Evolutionary conservation across 2,888 invertebrate species (phyloP).

Genomic region (Lamellibrachia columna): DNA sequence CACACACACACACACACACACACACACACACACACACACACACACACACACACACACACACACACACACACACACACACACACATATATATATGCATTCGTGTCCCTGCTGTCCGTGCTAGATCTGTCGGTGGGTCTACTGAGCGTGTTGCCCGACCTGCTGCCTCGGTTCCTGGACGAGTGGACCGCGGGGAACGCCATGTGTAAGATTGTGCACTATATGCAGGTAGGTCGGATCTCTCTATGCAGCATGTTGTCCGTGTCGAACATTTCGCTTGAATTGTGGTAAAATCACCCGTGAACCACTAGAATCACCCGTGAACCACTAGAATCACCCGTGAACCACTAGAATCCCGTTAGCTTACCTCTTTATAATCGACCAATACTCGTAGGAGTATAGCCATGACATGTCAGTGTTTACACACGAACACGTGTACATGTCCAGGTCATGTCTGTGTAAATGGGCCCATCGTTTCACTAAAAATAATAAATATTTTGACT

Average conservation of each 20-base stretch:
- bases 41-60: background rate
- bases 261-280: background rate
- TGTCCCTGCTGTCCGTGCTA: background rate
- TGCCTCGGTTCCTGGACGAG: background rate
- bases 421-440: too few relatives aligned
- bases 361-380: too few relatives aligned
- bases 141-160: background rate
- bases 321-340: too few relatives aligned
- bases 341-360: too few relatives aligned
- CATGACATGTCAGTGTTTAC: too few relatives aligned
- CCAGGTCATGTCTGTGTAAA: too few relatives aligned
- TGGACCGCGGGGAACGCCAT: background rate
- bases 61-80: background rate
- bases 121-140: background rate
- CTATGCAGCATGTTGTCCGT: background rate
- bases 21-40: background rate
- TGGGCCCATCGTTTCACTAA: too few relatives aligned
- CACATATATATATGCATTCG: background rate
- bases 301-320: too few relatives aligned
- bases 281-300: too few relatives aligned
- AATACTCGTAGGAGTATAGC: too few relatives aligned
- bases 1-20: background rate
- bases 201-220: background rate
- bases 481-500: too few relatives aligned
- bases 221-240: background rate